Evolutionary conservation across 2,113 vertebrate genomes (phyloP), one percentile per base, ranked within the genome.

Genomic region (Rhegmatorhina hoffmannsi): DNA sequence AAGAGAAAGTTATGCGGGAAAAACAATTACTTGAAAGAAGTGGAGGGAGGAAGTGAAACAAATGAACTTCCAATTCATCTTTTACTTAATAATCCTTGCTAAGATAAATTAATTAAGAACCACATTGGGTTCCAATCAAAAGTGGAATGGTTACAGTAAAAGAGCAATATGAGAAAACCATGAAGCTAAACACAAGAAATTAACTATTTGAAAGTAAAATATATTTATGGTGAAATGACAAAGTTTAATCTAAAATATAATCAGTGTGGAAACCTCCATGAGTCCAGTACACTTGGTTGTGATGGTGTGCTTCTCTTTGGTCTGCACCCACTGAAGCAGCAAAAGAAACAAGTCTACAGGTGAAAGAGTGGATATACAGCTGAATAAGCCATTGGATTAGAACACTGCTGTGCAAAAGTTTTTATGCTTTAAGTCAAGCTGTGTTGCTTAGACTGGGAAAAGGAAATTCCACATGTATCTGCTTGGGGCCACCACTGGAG

Each of bases 391-490:
- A 55, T 2, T 31, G 83, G 56, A 90, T 92, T 96, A 67, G 69
- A 93, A 55, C 6, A 89, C 76, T 18, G 36, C 87, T 94, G 89
- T 78, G 90, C 33, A 53, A 58, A 6, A 46, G 40, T 52, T 95
- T 96, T 96, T 94, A 64, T 56, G 84, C 9, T 80, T 92, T 89
- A 85, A 87, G 24, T 92, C 96, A 96, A 97, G 89, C 95, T 97
- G 91, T 76, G 95, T 53, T 87, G n/a, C 40, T 96, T 38, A 59
- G 64, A 67, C 62, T 28, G 85, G 15, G 62, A 94, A 94, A 94
- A 95, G 93, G 83, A 97, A 97, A 90, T 93, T 86, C 92, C 96
- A 97, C 94, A 80, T 96, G 73, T 93, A 94, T 87, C 33, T 95
- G 84, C 93, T 90, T 92, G 70, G 47, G 89, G 95, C 84, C 93